Evolutionary conservation across 1,140 invertebrate species (phyloP).

Genomic region (Bombus impatiens): DNA sequence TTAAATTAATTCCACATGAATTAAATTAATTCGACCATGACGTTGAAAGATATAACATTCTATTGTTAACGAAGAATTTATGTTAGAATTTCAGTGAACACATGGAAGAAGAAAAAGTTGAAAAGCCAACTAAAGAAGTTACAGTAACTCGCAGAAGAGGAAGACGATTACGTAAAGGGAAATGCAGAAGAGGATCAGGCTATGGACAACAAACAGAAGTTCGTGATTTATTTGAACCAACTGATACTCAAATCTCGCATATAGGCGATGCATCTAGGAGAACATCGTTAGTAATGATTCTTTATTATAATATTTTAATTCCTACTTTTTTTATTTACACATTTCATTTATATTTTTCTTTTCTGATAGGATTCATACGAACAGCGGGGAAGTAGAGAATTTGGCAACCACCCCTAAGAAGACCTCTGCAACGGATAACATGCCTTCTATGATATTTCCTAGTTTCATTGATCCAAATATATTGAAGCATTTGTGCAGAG

Average conservation of each 20-base stretch:
- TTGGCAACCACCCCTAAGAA: constrained; percentile 59
- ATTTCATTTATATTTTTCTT: background rate
- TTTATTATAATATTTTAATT: background rate
- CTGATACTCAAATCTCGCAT: constrained; percentile 78
- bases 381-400: constrained; percentile 22
- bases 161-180: constrained; percentile 76
- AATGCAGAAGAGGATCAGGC: constrained; percentile 75
- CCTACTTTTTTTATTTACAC: background rate
- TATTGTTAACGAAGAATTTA: background rate
- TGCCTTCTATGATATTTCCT: constrained; percentile 49
- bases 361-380: constrained; percentile 40
- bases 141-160: constrained; percentile 72
- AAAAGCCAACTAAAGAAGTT: constrained; percentile 68
- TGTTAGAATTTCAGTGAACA: constrained; percentile 34
- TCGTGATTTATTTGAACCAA: constrained; percentile 77
- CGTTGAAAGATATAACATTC: too few relatives aligned
- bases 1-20: background rate
- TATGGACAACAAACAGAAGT: constrained; percentile 80
- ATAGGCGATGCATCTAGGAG: constrained; percentile 71
- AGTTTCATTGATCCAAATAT: constrained; percentile 85
- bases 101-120: constrained; percentile 42
- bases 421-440: constrained; percentile 41
- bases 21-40: background rate
- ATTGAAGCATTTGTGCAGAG: constrained; percentile 85
- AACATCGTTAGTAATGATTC: constrained; percentile 68